Conservation (phyloP, 2,888 invertebrate genomes). For the Leptinotarsa peninsularis region DNA sequence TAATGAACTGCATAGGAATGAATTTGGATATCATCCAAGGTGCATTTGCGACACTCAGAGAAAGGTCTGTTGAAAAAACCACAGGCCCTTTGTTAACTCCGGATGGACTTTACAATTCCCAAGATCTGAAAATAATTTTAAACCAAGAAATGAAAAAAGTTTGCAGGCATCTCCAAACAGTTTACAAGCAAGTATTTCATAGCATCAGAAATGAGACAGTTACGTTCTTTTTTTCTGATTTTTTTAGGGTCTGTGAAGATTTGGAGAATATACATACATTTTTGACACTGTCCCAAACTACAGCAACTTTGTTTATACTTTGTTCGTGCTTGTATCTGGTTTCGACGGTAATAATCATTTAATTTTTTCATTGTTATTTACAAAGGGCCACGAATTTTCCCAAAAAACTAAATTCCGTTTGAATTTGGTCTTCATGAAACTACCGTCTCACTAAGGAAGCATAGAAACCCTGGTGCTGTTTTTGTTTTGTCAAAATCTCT, state of each 20-base stretch:
- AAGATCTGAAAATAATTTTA: slow-evolving; percentile 48
- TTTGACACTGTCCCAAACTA: slow-evolving; percentile 59
- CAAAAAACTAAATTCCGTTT: too few relatives aligned
- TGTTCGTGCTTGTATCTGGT: slow-evolving; percentile 62
- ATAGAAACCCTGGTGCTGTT: too few relatives aligned
- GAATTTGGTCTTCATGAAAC: too few relatives aligned
- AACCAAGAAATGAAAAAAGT: slow-evolving; percentile 57
- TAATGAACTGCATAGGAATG: slow-evolving; percentile 59
- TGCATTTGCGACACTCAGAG: slow-evolving; percentile 56
- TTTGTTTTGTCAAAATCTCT: too few relatives aligned
- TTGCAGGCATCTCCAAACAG: slow-evolving; percentile 57
- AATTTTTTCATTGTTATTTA: not conserved
- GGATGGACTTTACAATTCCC: slow-evolving; percentile 34
- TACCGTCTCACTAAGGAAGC: too few relatives aligned
- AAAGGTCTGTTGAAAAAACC: slow-evolving; percentile 44
- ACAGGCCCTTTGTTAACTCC: slow-evolving; percentile 24
- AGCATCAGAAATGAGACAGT: not conserved
- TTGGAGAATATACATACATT: slow-evolving; percentile 57
- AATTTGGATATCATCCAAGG: slow-evolving; percentile 60
- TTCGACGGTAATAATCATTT: slow-evolving; percentile 55
- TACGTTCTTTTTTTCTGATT: slow-evolving; percentile 17
- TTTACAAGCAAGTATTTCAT: slow-evolving; percentile 51
- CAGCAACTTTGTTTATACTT: slow-evolving; percentile 59
- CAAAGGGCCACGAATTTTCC: too few relatives aligned
- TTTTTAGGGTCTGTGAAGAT: slow-evolving; percentile 55